Evolutionary conservation across 2,113 vertebrate genomes (phyloP).

Genomic region (Athene cunicularia): DNA sequence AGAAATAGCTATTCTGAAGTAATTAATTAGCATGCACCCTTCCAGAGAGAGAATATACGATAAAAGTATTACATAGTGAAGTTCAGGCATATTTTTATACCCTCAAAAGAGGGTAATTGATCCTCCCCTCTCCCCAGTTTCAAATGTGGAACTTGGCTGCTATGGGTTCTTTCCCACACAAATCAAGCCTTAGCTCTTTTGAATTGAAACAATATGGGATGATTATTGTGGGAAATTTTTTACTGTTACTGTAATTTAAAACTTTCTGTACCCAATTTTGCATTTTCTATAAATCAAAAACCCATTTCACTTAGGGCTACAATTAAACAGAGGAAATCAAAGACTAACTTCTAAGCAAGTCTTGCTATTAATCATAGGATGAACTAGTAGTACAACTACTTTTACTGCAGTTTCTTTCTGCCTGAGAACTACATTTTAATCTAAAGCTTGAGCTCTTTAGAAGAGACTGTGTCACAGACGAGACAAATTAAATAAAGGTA

Average conservation of each 20-base stretch:
- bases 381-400: slow-evolving; percentile 51
- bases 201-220: slow-evolving; percentile 68
- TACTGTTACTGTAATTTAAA: slow-evolving; percentile 63
- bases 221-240: slow-evolving; percentile 65
- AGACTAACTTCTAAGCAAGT: slow-evolving; percentile 60
- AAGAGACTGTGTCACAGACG: background rate
- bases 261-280: slow-evolving; percentile 72
- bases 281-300: slow-evolving; percentile 74
- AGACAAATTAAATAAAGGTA: slow-evolving; percentile 20
- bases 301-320: slow-evolving; percentile 55
- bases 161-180: slow-evolving; percentile 44
- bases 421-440: slow-evolving; percentile 33
- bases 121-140: slow-evolving; percentile 28
- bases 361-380: slow-evolving; percentile 57
- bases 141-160: slow-evolving; percentile 57
- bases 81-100: slow-evolving; percentile 30
- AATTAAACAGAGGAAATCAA: slow-evolving; percentile 68
- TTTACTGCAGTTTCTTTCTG: slow-evolving; percentile 27
- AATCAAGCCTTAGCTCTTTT: slow-evolving; percentile 43
- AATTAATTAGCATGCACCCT: background rate
- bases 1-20: background rate
- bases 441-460: background rate
- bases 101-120: slow-evolving; percentile 34
- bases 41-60: background rate
- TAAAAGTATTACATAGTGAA: background rate